Evolutionary conservation across 2,888 invertebrate genomes (phyloP).

Genomic region (Ophion obscuratus): DNA sequence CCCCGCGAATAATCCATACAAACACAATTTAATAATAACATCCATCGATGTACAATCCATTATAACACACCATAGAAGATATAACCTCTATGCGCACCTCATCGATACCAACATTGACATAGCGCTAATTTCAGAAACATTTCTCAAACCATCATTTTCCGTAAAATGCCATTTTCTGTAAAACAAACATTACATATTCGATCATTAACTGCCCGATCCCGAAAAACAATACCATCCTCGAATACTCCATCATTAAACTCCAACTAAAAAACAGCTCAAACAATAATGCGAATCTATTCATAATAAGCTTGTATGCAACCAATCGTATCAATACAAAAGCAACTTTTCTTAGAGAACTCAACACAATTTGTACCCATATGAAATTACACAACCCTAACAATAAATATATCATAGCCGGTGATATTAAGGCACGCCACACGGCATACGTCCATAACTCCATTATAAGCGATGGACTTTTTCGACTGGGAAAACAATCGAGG

Average conservation of each 20-base stretch:
- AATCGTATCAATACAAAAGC: conserved; percentile 6
- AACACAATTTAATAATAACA: not conserved
- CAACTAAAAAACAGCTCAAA: conserved; percentile 32
- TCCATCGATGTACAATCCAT: conserved; percentile 29
- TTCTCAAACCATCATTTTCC: conserved; percentile 34
- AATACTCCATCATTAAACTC: conserved; percentile 62
- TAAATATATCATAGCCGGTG: conserved; percentile 21
- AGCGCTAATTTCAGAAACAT: conserved; percentile 8
- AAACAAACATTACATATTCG: conserved; percentile 56
- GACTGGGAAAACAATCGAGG: conserved; percentile 29
- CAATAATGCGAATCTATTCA: conserved; percentile 47
- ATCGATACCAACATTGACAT: conserved; percentile 12
- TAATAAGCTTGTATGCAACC: conserved; percentile 60
- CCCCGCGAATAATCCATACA: not conserved
- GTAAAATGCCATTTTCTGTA: conserved; percentile 65
- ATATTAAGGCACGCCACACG: not conserved
- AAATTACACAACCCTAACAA: conserved; percentile 15
- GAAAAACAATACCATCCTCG: conserved; percentile 23
- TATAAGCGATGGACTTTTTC: not conserved
- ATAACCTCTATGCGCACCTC: not conserved
- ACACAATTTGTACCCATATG: conserved; percentile 5
- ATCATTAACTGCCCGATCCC: conserved; percentile 21
- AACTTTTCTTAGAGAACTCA: conserved; percentile 11
- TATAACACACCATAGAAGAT: conserved; percentile 10
- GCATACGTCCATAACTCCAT: too few species aligned